phyloP scores from a whole-genome alignment of 2,797 vertebrate genomes.

The Chelon auratus region DNA sequence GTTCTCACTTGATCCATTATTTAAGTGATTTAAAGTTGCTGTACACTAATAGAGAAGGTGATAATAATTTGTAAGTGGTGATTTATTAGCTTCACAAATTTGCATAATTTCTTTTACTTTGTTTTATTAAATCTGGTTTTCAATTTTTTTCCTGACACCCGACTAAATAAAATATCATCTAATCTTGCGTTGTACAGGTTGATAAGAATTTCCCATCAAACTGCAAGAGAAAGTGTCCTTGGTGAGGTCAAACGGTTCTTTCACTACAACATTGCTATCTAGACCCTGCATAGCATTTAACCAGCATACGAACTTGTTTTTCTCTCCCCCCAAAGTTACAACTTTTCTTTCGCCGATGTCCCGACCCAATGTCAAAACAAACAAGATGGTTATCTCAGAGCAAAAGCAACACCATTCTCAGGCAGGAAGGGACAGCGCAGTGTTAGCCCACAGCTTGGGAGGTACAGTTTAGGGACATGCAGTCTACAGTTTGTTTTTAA shows the following conservation, averaged over 20 bases:
- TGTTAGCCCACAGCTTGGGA: slow-evolving; percentile 30
- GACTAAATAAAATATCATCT: not conserved
- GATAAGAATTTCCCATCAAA: slow-evolving; percentile 14
- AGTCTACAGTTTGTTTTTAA: slow-evolving; percentile 17
- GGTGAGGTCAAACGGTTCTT: slow-evolving; percentile 32
- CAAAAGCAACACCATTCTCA: slow-evolving; percentile 53
- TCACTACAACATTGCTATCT: slow-evolving; percentile 17
- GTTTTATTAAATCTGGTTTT: not conserved
- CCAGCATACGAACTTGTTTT: slow-evolving; percentile 24
- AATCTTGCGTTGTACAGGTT: not conserved
- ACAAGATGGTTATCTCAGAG: slow-evolving; percentile 46
- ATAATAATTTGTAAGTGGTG: not conserved
- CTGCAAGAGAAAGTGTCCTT: slow-evolving; percentile 13
- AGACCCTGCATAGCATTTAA: slow-evolving; percentile 16
- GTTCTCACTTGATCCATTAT: slow-evolving; percentile 16
- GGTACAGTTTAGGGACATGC: slow-evolving; percentile 13
- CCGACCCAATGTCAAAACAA: slow-evolving; percentile 54
- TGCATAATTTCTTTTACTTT: not conserved
- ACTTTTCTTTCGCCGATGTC: slow-evolving; percentile 52
- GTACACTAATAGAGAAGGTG: slow-evolving; percentile 2
- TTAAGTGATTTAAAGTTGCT: slow-evolving; percentile 12
- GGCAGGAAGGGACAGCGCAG: slow-evolving; percentile 16
- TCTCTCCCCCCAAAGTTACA: slow-evolving; percentile 5
- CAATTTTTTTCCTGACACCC: not conserved
- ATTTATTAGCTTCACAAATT: not conserved